Evolutionary conservation across 2,113 vertebrate genomes (phyloP).

Genomic region (Caloenas nicobarica): DNA sequence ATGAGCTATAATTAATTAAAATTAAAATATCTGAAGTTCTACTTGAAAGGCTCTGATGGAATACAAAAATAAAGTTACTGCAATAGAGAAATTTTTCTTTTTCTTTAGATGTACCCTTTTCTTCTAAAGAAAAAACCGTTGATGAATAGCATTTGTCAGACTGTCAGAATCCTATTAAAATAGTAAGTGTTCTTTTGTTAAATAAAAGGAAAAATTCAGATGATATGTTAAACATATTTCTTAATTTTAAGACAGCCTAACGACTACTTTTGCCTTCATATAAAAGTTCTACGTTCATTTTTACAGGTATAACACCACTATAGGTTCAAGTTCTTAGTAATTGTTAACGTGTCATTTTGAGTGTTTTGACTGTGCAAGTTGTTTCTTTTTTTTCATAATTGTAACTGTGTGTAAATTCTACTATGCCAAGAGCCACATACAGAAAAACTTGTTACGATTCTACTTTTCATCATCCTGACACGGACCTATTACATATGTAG

Average conservation of each 20-base stretch:
- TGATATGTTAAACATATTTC: not conserved
- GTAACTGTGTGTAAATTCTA: not conserved
- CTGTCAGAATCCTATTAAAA: not conserved
- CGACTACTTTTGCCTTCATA: not conserved
- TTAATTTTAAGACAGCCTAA: not conserved
- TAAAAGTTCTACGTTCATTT: not conserved
- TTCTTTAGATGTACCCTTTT: not conserved
- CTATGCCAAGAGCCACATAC: not conserved
- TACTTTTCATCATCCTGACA: not conserved
- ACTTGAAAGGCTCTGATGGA: not conserved
- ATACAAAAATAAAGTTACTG: not conserved
- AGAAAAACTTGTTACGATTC: not conserved
- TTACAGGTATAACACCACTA: not conserved
- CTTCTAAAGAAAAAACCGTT: not conserved
- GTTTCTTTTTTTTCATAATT: not conserved
- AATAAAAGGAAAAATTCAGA: not conserved
- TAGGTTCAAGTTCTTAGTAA: not conserved
- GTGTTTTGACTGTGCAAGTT: not conserved
- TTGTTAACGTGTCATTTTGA: not conserved
- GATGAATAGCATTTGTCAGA: not conserved
- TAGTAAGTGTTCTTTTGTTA: not conserved
- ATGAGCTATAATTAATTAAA: not conserved
- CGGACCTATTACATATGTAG: accelerated
- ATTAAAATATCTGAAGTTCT: not conserved
- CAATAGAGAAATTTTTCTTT: not conserved